A percentile compares a stretch with the other conserved stretches of the same genome.
Conservation (phyloP, 2,113 vertebrate genomes). For the Lagopus muta region DNA sequence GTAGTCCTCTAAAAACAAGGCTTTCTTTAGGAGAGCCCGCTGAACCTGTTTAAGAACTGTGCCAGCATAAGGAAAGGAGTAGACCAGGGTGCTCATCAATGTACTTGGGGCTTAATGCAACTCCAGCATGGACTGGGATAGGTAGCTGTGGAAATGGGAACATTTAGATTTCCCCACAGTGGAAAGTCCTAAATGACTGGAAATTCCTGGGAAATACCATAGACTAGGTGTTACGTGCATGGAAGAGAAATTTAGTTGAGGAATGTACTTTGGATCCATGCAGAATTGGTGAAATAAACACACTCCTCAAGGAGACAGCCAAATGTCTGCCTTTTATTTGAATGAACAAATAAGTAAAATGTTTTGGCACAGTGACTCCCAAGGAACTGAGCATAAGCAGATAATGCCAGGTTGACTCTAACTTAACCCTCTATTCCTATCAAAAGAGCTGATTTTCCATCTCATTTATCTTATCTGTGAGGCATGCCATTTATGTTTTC, state of each 20-base stretch:
- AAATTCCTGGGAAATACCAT: not conserved
- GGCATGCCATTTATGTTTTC: not conserved
- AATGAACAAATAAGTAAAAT: not conserved
- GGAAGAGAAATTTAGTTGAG: not conserved
- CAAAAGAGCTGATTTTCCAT: not conserved
- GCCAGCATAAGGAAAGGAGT: not conserved
- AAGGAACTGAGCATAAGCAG: not conserved
- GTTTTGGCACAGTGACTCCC: not conserved
- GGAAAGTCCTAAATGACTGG: not conserved
- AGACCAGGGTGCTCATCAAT: too few species aligned
- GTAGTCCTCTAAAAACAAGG: not conserved
- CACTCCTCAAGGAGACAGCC: not conserved
- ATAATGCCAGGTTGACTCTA: not conserved
- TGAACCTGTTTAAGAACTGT: not conserved
- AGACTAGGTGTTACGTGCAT: too few species aligned
- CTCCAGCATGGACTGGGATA: not conserved
- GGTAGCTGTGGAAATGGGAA: not conserved
- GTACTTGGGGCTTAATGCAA: too few species aligned
- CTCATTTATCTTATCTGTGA: not conserved
- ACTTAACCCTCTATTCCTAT: not conserved
- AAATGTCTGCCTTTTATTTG: not conserved
- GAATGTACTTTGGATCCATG: not conserved
- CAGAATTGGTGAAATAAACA: not conserved
- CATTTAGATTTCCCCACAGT: too few species aligned
- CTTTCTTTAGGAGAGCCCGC: not conserved